Conservation (phyloP, 37 sponge, comb jelly and placozoan species). For the Agelas oroides region DNA sequence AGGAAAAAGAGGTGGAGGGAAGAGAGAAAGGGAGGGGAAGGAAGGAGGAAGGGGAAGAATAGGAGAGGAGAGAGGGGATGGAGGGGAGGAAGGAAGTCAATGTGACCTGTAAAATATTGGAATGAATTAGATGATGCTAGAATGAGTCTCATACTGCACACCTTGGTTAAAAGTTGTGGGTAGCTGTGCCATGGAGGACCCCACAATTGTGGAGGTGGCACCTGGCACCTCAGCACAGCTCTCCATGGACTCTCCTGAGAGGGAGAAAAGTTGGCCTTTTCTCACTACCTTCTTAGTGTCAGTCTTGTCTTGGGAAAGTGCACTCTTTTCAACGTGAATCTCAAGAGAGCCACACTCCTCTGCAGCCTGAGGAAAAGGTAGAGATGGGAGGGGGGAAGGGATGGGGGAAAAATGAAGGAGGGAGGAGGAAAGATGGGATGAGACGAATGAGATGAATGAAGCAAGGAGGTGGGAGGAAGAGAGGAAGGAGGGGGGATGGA, state of each 20-base stretch:
- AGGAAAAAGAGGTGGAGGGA: background rate
- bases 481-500: no score
- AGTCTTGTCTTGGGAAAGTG: slow-evolving; percentile 62
- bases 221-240: slow-evolving; percentile 94
- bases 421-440: no score
- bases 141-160: background rate
- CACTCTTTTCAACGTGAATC: slow-evolving; percentile 89
- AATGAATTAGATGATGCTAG: no score
- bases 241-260: slow-evolving; percentile 84
- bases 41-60: background rate
- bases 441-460: no score
- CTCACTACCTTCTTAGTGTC: slow-evolving; percentile 63
- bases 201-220: slow-evolving; percentile 91
- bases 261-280: slow-evolving; percentile 65
- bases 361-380: slow-evolving; percentile 62
- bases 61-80: background rate
- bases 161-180: slow-evolving; percentile 97
- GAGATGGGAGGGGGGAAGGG: background rate
- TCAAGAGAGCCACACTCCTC: slow-evolving; percentile 95
- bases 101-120: no score
- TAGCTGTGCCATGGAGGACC: slow-evolving; percentile 99
- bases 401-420: background rate
- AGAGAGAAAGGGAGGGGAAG: background rate
- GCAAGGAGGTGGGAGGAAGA: no score
- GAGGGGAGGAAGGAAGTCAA: background rate